Percentiles rank a stretch among this genome's conserved stretches.
phyloP scores from a whole-genome alignment of 2,797 vertebrate species.

The Hephaestus fuliginosus region DNA sequence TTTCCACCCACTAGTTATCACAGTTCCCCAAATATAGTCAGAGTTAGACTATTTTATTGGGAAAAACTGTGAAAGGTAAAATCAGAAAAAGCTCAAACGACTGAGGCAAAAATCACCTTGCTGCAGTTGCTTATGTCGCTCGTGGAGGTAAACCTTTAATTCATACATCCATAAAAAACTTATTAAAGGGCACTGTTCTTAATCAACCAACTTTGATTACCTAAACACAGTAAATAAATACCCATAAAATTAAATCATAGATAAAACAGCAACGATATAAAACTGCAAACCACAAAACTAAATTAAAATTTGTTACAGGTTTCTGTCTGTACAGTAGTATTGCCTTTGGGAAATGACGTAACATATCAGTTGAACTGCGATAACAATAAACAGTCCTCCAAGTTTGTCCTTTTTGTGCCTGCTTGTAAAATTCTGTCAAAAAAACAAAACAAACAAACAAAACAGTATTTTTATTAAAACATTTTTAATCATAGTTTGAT shows the following conservation, averaged over 20 bases:
- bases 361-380: not conserved
- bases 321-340: not conserved
- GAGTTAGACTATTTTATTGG: not conserved
- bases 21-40: not conserved
- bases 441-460: no score
- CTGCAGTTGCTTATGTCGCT: not conserved
- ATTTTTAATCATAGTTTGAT: no score
- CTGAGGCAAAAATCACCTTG: not conserved
- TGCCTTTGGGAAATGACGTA: not conserved
- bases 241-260: not conserved
- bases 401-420: not conserved
- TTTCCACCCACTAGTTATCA: not conserved
- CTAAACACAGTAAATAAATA: not conserved
- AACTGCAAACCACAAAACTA: not conserved
- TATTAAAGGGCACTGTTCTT: not conserved
- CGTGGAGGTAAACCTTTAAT: not conserved
- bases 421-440: no score
- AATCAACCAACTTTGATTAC: not conserved
- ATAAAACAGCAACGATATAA: not conserved
- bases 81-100: not conserved
- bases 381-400: not conserved
- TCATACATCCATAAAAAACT: not conserved
- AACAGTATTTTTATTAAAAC: no score
- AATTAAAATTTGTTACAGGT: not conserved
- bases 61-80: not conserved